Conservation (phyloP, 2,113 vertebrate species). For the Barbus barbus region DNA sequence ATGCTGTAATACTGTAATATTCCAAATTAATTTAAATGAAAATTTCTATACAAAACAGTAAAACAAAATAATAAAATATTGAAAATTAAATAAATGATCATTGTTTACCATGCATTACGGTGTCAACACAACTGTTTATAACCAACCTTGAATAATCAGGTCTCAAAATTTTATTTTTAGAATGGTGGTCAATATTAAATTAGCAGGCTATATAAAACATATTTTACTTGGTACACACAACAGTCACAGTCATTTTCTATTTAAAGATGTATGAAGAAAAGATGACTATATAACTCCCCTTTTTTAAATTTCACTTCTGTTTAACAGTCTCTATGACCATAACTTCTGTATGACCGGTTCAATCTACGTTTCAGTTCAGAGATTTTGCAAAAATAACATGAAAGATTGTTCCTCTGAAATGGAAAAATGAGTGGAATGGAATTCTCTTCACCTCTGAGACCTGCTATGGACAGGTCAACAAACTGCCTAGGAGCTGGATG, state of each 20-base stretch:
- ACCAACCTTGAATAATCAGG: no score
- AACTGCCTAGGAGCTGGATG: not conserved
- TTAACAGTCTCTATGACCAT: not conserved
- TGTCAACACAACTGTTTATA: not conserved
- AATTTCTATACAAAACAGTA: not conserved
- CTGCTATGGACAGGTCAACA: constrained; percentile 80
- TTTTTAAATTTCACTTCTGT: not conserved
- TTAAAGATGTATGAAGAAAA: not conserved
- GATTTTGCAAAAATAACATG: not conserved
- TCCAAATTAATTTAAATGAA: not conserved
- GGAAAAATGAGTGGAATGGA: constrained; percentile 73
- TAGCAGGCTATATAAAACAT: no score
- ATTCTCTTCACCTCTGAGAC: constrained; percentile 70
- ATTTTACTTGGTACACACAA: no score
- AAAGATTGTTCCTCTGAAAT: constrained; percentile 52
- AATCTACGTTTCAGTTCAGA: not conserved
- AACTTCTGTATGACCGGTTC: not conserved
- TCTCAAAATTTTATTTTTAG: no score
- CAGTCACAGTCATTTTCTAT: not conserved
- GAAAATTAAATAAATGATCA: not conserved
- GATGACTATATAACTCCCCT: not conserved
- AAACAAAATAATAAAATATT: not conserved
- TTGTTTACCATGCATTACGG: not conserved
- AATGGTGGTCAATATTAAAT: not conserved
- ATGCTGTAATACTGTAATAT: not conserved